A percentile compares a stretch with the other conserved stretches of the same genome.
phyloP scores from a whole-genome alignment of 2,797 vertebrate genomes.

The Thripadectes ignobilis region DNA sequence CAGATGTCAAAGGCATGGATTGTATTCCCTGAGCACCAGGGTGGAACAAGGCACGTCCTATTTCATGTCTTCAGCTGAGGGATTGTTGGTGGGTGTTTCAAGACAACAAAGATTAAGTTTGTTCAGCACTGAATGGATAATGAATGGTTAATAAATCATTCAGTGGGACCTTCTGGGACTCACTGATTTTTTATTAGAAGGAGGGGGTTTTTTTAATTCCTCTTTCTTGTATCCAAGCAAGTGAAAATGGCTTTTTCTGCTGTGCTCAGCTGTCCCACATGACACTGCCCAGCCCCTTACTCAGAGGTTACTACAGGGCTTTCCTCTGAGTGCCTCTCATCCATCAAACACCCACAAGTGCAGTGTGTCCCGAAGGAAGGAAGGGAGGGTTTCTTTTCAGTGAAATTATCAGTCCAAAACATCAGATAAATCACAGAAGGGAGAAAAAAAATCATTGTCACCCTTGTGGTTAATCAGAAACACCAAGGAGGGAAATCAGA shows the following conservation, averaged over 20 bases:
- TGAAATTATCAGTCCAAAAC: neutral
- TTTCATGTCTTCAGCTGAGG: accelerated
- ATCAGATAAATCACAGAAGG: neutral
- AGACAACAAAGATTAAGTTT: accelerated
- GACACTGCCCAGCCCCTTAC: neutral
- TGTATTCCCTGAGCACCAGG: neutral
- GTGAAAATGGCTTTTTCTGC: neutral
- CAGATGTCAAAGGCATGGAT: accelerated
- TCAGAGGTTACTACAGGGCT: neutral
- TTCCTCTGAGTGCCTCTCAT: neutral
- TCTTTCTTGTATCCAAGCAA: neutral
- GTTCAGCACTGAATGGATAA: neutral
- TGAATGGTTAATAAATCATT: neutral
- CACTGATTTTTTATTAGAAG: neutral
- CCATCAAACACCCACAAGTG: neutral
- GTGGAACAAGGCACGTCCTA: accelerated
- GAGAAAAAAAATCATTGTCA: neutral
- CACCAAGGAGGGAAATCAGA: neutral
- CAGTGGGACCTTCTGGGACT: neutral
- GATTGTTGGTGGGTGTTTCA: neutral
- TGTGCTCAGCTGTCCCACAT: neutral
- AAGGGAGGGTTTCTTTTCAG: too few relatives aligned
- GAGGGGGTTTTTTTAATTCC: too few relatives aligned
- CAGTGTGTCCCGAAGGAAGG: neutral
- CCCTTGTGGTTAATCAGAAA: neutral